These are phyloP conservation scores for Drosophila multiciliata DNA, from an alignment of 2,888 invertebrate species.

Conservation along the genomic window DNA sequence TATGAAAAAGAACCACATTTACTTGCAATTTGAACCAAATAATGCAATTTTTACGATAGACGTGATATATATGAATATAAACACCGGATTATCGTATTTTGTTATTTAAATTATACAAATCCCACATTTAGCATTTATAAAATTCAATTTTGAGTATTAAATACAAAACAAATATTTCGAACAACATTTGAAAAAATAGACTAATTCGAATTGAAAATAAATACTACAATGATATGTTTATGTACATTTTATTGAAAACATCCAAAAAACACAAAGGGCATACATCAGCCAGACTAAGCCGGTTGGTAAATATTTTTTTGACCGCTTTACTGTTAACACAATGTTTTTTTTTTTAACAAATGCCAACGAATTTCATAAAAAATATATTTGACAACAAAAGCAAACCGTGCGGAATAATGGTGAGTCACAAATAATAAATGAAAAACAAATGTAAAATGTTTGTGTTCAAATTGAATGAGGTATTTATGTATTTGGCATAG, in stretches of 20 bases:
- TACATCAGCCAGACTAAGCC: slow-evolving; percentile 46
- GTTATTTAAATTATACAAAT: neutral
- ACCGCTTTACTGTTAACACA: slow-evolving; percentile 46
- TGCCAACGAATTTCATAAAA: slow-evolving; percentile 39
- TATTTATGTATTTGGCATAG: slow-evolving; percentile 21
- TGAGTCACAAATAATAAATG: slow-evolving; percentile 7
- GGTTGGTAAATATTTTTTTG: slow-evolving; percentile 42
- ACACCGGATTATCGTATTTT: neutral
- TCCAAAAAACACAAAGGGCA: slow-evolving; percentile 40
- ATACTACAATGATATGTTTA: neutral
- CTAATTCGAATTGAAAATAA: neutral
- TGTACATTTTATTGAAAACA: neutral
- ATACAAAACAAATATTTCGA: neutral
- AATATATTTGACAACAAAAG: slow-evolving; percentile 37
- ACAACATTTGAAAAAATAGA: neutral
- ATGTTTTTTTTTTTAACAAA: slow-evolving; percentile 30
- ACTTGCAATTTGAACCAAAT: slow-evolving; percentile 35
- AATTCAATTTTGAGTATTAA: neutral
- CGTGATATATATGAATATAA: neutral
- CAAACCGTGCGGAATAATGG: slow-evolving; percentile 54
- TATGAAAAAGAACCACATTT: slow-evolving; percentile 7
- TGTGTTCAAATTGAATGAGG: slow-evolving; percentile 33
- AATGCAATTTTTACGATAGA: slow-evolving; percentile 9
- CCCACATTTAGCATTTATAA: neutral
- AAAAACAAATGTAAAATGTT: slow-evolving; percentile 27